These are phyloP conservation scores for Arnoldichthys spilopterus DNA, from an alignment of 2,797 vertebrate species.

Conservation along the genomic window DNA sequence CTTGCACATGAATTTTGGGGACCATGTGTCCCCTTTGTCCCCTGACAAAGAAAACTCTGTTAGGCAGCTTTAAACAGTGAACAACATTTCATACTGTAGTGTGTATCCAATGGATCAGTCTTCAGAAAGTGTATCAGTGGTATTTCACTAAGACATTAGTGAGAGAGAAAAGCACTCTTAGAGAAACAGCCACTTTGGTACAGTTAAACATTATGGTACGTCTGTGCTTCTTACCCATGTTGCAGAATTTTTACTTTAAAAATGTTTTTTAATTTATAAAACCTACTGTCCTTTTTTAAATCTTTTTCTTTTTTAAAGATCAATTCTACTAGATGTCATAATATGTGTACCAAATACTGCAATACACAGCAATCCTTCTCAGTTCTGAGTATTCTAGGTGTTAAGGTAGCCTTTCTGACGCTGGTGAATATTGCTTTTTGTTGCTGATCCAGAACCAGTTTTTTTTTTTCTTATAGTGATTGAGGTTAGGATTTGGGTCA, in stretches of 20 bases:
- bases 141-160: background rate
- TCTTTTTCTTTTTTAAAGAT: background rate
- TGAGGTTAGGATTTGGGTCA: background rate
- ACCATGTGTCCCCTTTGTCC: background rate
- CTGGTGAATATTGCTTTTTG: background rate
- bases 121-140: background rate
- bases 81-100: background rate
- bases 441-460: slow-evolving; percentile 24
- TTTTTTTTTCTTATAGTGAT: background rate
- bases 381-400: slow-evolving; percentile 7
- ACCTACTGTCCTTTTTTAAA: background rate
- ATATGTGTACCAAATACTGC: slow-evolving; percentile 43
- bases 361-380: slow-evolving; percentile 38
- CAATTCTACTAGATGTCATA: slow-evolving; percentile 29
- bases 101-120: background rate
- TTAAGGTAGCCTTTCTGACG: background rate
- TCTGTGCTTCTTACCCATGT: slow-evolving; percentile 13
- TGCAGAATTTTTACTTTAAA: slow-evolving; percentile 24
- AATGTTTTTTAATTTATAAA: slow-evolving; percentile 12
- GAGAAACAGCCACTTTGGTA: slow-evolving; percentile 7
- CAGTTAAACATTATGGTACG: slow-evolving; percentile 28
- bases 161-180: background rate
- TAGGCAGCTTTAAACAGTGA: background rate
- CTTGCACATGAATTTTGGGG: background rate
- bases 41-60: background rate